Conservation (phyloP, 2,888 invertebrate genomes). For the Pristionchus entomophagus region DNA sequence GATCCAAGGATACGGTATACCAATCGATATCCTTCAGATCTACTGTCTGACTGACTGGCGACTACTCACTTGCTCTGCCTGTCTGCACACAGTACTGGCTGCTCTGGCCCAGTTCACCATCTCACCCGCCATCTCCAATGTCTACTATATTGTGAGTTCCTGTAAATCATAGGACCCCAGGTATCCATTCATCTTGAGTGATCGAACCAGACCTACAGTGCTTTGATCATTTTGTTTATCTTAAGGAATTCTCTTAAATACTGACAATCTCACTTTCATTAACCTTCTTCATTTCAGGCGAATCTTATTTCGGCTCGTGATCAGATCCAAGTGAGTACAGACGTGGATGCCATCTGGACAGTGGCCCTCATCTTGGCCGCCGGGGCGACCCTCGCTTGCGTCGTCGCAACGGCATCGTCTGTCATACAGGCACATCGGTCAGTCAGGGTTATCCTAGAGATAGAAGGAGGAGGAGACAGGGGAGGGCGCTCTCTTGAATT, state of each 20-base stretch:
- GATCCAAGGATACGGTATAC: neutral
- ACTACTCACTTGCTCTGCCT: constrained; percentile 66
- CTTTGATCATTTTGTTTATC: too few species aligned
- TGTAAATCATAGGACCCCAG: neutral
- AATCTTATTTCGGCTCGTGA: constrained; percentile 38
- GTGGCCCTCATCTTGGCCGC: constrained; percentile 73
- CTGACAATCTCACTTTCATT: neutral
- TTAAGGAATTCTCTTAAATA: too few species aligned
- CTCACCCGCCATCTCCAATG: constrained; percentile 71
- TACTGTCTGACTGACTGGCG: constrained; percentile 64
- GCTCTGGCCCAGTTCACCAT: constrained; percentile 73
- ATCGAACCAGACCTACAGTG: too few species aligned
- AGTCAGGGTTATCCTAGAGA: too few species aligned
- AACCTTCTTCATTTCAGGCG: neutral
- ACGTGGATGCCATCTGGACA: constrained; percentile 56
- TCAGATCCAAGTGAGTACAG: constrained; percentile 39
- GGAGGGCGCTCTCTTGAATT: neutral
- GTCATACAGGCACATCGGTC: constrained; percentile 68
- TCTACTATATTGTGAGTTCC: constrained; percentile 70
- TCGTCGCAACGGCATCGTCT: constrained; percentile 66
- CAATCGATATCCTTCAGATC: constrained; percentile 54
- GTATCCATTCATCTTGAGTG: neutral
- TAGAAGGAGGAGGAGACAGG: neutral
- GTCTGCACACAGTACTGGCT: constrained; percentile 70
- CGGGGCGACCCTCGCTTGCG: constrained; percentile 70